Evolutionary conservation across 2,113 vertebrate genomes (phyloP).

Genomic region (Bambusicola thoracicus): DNA sequence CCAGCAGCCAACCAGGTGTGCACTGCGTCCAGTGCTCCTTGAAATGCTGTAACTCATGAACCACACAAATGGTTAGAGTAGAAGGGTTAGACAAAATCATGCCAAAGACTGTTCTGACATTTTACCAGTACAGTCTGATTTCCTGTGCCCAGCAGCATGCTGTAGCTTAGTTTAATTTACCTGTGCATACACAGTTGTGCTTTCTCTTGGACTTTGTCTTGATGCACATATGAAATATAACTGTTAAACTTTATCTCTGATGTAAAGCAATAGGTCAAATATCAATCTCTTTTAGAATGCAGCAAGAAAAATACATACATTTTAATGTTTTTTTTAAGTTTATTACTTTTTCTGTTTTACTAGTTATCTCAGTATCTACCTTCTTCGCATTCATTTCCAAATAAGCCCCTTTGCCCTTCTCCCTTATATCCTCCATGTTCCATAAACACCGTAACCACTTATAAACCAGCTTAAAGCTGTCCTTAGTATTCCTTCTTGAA

Average conservation of each 20-base stretch:
- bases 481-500: neutral
- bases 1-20: rapidly evolving
- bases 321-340: too few relatives aligned
- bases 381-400: conserved; percentile 20
- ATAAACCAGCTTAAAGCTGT: neutral
- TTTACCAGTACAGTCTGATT: too few relatives aligned
- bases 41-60: neutral
- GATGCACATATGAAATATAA: neutral
- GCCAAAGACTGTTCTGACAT: neutral
- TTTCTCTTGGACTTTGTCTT: neutral
- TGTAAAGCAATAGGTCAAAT: neutral
- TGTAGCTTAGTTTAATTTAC: neutral
- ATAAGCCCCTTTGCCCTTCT: conserved; percentile 3
- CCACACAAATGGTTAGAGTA: neutral
- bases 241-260: neutral
- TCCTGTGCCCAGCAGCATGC: neutral
- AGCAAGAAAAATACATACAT: neutral
- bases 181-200: rapidly evolving
- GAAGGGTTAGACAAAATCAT: neutral
- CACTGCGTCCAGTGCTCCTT: neutral
- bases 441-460: neutral
- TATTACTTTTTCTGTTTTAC: neutral
- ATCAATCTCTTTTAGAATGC: neutral
- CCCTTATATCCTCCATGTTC: neutral
- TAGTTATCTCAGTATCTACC: neutral